Percentiles rank a stretch among this genome's conserved stretches.
These are phyloP conservation scores for Arvicanthis niloticus DNA, from an alignment of 2,113 vertebrate species.

Conservation along the genomic window DNA sequence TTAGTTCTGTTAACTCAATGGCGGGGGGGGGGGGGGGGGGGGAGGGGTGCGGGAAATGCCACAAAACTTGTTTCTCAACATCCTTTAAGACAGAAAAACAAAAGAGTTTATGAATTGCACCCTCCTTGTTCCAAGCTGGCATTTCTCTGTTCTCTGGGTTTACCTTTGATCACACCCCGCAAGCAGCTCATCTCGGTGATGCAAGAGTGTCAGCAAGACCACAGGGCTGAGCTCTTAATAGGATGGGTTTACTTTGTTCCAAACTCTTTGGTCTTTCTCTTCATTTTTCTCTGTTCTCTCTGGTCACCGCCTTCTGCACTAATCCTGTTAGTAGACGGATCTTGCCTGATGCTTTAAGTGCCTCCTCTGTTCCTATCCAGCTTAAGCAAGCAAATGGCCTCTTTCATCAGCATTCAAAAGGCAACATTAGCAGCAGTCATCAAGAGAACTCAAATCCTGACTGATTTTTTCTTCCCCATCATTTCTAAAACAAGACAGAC, in stretches of 20 bases:
- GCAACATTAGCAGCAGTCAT: slow-evolving; percentile 62
- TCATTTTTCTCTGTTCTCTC: slow-evolving; percentile 76
- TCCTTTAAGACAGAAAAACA: background rate
- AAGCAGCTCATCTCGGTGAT: slow-evolving; percentile 12
- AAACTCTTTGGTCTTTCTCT: slow-evolving; percentile 58
- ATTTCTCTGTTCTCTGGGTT: slow-evolving; percentile 48
- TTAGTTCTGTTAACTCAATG: background rate
- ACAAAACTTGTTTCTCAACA: slow-evolving; percentile 55
- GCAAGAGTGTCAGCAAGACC: slow-evolving; percentile 13
- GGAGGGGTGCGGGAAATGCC: slow-evolving; percentile 29
- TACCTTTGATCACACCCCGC: slow-evolving; percentile 83
- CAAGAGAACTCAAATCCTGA: slow-evolving; percentile 60
- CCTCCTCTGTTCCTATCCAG: slow-evolving; percentile 68
- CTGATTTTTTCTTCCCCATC: slow-evolving; percentile 67
- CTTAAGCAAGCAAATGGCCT: slow-evolving; percentile 64
- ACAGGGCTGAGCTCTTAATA: slow-evolving; percentile 67
- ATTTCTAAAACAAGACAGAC: slow-evolving; percentile 65
- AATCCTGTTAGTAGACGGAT: slow-evolving; percentile 66
- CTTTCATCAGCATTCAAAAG: slow-evolving; percentile 77
- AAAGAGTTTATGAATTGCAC: slow-evolving; percentile 56
- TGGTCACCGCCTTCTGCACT: slow-evolving; percentile 67
- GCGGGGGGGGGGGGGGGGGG: no score
- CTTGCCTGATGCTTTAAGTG: slow-evolving; percentile 60
- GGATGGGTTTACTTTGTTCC: slow-evolving; percentile 67
- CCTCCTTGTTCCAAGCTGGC: slow-evolving; percentile 45